Conservation (phyloP, 2,113 vertebrate genomes). For the Phasianus colchicus region DNA sequence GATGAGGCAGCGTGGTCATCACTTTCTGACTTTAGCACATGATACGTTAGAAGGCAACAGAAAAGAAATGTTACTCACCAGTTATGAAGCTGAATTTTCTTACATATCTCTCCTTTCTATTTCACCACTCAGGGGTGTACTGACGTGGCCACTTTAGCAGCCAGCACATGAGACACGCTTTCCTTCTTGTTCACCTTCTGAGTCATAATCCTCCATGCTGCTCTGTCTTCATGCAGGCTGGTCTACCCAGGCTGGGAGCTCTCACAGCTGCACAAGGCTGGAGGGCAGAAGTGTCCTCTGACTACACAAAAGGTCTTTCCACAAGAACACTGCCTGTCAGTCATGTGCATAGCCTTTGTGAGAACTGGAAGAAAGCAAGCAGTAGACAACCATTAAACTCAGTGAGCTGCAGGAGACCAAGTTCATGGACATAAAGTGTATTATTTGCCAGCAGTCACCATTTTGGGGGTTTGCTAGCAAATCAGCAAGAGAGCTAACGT, state of each 20-base stretch:
- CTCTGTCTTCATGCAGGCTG: rapidly evolving
- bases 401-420: neutral
- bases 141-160: neutral
- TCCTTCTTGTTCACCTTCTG: neutral
- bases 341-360: neutral
- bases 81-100: neutral
- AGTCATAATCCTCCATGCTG: neutral
- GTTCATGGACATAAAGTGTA: neutral
- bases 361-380: neutral
- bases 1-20: neutral
- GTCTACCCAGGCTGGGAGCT: rapidly evolving
- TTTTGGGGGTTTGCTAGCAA: neutral
- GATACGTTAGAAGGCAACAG: neutral
- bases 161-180: neutral
- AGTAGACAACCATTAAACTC: neutral
- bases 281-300: neutral
- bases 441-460: neutral
- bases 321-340: neutral
- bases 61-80: neutral
- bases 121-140: neutral
- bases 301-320: neutral
- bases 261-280: rapidly evolving
- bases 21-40: neutral
- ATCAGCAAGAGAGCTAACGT: neutral
- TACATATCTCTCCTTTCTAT: neutral